phyloP scores from a whole-genome alignment of 2,113 vertebrate genomes.

The Pachycephala philippinensis region DNA sequence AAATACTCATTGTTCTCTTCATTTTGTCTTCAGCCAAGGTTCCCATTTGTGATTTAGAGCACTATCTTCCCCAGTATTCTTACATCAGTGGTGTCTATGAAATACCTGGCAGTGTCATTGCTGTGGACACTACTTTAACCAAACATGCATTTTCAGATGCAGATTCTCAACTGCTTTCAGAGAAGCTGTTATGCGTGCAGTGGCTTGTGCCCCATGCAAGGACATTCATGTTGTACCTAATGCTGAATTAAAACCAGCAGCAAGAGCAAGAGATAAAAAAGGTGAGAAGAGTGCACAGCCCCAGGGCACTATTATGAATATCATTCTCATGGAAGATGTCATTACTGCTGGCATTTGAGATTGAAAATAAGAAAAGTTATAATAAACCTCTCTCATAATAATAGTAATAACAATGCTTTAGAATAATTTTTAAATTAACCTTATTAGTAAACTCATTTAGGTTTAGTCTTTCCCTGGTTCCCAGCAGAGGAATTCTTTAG shows the following conservation, averaged over 20 bases:
- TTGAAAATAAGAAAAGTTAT: slow-evolving; percentile 8
- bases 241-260: not conserved
- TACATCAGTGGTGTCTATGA: not conserved
- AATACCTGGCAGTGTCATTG: not conserved
- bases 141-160: not conserved
- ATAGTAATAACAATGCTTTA: slow-evolving; percentile 5
- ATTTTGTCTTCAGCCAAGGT: slow-evolving; percentile 31
- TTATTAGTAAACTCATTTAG: slow-evolving; percentile 39
- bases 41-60: not conserved
- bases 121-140: not conserved
- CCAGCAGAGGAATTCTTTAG: not conserved
- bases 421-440: slow-evolving; percentile 44
- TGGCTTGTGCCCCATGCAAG: not conserved
- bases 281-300: not conserved
- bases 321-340: not conserved
- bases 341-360: slow-evolving; percentile 43
- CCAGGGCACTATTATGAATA: not conserved
- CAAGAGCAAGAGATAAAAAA: slow-evolving; percentile 9
- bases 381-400: not conserved
- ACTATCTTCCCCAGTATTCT: not conserved
- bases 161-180: not conserved
- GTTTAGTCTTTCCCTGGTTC: not conserved
- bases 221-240: not conserved
- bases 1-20: slow-evolving; percentile 36
- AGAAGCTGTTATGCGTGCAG: not conserved